Evolutionary conservation across 1,140 invertebrate species (phyloP).

Genomic region (Rhizoglyphus robini): DNA sequence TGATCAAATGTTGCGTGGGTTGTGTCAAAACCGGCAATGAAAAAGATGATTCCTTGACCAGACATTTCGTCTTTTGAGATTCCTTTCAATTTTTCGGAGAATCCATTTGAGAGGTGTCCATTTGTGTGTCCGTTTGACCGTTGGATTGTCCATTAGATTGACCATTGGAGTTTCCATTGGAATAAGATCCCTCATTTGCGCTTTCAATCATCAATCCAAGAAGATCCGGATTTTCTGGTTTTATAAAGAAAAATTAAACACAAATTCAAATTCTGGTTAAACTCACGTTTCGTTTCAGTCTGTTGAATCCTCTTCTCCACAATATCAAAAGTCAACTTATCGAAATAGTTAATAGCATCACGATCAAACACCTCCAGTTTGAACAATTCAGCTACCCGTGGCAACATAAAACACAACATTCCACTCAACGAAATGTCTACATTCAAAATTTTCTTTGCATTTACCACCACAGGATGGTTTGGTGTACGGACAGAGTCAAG

Average conservation of each 20-base stretch:
- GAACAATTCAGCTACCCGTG: conserved; percentile 1
- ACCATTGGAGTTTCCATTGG: no score
- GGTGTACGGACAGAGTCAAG: conserved; percentile 32
- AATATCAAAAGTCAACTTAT: conserved; percentile 8
- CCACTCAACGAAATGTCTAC: conserved; percentile 8
- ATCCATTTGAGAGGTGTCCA: no score
- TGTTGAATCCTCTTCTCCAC: conserved; percentile 16
- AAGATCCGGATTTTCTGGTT: conserved; percentile 8
- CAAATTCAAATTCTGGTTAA: background rate
- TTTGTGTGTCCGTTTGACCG: no score
- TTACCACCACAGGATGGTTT: conserved; percentile 31
- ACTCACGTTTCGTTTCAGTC: conserved; percentile 1
- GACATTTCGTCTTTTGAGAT: conserved; percentile 38
- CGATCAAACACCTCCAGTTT: background rate
- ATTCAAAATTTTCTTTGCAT: conserved; percentile 28
- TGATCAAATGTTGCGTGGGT: conserved; percentile 42
- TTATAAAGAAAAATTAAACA: no score
- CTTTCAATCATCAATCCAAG: conserved; percentile 16
- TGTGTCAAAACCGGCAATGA: conserved; percentile 51
- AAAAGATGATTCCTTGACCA: conserved; percentile 48
- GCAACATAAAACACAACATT: background rate
- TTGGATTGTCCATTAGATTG: no score
- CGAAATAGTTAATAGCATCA: conserved; percentile 19
- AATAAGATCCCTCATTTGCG: no score
- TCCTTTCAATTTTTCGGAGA: no score